Conservation (phyloP, 2,797 vertebrate species). For the Rhabdophis nuchalis region DNA sequence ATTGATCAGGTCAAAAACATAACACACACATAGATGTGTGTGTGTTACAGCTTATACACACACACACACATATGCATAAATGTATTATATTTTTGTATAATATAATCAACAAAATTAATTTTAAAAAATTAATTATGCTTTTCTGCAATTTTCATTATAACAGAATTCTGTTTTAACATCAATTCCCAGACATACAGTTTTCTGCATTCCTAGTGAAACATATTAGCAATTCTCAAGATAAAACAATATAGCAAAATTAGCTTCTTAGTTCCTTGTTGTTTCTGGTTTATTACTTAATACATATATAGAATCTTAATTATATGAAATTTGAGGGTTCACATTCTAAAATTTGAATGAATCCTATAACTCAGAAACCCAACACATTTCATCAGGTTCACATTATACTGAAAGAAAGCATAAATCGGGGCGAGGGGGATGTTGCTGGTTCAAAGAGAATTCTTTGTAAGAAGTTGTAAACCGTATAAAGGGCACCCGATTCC, state of each 20-base stretch:
- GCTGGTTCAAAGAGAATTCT: not conserved
- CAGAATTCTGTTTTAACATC: not conserved
- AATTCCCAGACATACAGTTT: not conserved
- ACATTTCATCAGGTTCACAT: not conserved
- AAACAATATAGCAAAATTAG: not conserved
- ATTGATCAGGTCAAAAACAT: too few relatives aligned
- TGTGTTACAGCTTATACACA: too few relatives aligned
- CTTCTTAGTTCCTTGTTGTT: not conserved
- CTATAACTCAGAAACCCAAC: not conserved
- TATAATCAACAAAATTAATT: not conserved
- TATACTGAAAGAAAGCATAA: not conserved
- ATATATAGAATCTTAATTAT: not conserved
- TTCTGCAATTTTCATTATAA: not conserved
- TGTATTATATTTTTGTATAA: not conserved
- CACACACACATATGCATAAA: not conserved
- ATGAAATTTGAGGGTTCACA: not conserved
- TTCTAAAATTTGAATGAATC: not conserved
- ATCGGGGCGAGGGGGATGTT: not conserved
- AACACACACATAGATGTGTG: too few relatives aligned
- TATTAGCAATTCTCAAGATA: not conserved
- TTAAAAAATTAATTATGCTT: not conserved
- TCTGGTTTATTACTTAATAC: not conserved
- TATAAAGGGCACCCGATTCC: slow-evolving; percentile 63
- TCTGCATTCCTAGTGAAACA: not conserved
- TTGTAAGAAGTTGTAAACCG: not conserved